phyloP scores from a whole-genome alignment of 2,113 vertebrate species.

The Dipodomys merriami region DNA sequence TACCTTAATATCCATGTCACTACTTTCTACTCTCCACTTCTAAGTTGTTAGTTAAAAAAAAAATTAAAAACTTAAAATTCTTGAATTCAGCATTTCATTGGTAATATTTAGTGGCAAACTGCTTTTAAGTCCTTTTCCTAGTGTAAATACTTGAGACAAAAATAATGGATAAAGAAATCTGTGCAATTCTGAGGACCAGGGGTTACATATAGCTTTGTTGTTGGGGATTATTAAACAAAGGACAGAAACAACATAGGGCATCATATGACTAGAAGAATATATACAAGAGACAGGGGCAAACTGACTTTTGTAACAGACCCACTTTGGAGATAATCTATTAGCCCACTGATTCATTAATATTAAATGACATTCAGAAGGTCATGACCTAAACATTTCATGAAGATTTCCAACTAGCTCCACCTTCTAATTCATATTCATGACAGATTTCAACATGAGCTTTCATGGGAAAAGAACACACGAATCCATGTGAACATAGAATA shows the following conservation, averaged over 20 bases:
- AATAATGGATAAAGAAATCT: too few relatives aligned
- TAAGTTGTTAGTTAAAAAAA: neutral
- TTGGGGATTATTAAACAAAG: neutral
- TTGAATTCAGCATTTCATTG: neutral
- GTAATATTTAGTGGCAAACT: neutral
- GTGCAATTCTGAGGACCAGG: neutral
- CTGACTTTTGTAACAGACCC: neutral
- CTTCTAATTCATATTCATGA: neutral
- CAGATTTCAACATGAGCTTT: neutral
- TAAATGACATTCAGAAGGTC: neutral
- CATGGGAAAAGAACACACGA: too few relatives aligned
- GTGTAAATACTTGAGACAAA: too few relatives aligned
- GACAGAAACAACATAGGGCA: neutral
- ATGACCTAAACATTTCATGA: neutral
- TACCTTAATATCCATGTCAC: neutral
- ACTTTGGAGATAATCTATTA: neutral
- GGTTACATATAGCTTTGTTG: too few relatives aligned
- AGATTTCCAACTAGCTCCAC: neutral
- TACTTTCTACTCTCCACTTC: neutral
- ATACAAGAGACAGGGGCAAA: neutral
- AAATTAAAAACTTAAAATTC: neutral
- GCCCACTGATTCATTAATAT: neutral
- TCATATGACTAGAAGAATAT: neutral
- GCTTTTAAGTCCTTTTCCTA: neutral
- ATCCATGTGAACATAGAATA: neutral